phyloP scores from a whole-genome alignment of 2,797 vertebrate genomes.

The Etheostoma nigrum region DNA sequence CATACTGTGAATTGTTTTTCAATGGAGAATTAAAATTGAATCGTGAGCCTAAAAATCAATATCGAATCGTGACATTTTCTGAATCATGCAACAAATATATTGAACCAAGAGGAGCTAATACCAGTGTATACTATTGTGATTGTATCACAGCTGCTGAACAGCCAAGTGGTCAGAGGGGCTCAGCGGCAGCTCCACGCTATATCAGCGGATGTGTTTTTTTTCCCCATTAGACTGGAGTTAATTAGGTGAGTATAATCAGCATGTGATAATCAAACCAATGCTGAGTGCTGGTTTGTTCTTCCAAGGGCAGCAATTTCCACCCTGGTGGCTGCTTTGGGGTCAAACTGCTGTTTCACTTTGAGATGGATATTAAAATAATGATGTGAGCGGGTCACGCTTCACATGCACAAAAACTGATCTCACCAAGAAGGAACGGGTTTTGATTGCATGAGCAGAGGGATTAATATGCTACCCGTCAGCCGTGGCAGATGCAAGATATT shows the following conservation, averaged over 20 bases:
- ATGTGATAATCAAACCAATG: constrained; percentile 73
- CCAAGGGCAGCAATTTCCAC: constrained; percentile 67
- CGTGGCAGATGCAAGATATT: constrained; percentile 83
- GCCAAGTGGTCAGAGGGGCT: constrained; percentile 45
- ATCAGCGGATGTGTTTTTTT: constrained; percentile 29
- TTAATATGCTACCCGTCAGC: constrained; percentile 79
- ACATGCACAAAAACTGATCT: constrained; percentile 56
- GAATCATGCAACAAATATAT: not conserved
- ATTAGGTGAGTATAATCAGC: constrained; percentile 76
- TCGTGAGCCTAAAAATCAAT: too few species aligned
- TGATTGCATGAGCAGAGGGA: constrained; percentile 72
- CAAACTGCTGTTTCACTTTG: constrained; percentile 73
- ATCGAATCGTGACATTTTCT: too few species aligned
- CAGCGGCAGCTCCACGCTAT: constrained; percentile 24
- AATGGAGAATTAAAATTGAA: too few species aligned
- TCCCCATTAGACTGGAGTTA: constrained; percentile 68
- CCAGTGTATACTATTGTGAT: constrained; percentile 16
- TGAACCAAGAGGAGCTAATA: constrained; percentile 5
- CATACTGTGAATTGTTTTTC: too few species aligned
- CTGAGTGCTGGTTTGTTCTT: constrained; percentile 68
- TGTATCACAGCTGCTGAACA: constrained; percentile 42
- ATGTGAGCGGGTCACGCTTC: constrained; percentile 73
- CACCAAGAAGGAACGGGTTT: constrained; percentile 67
- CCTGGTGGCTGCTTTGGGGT: constrained; percentile 65
- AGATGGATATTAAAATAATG: constrained; percentile 81